A percentile compares a stretch with the other conserved stretches of the same genome.
Conservation (phyloP, 1,140 invertebrate species). For the Grapholita molesta region DNA sequence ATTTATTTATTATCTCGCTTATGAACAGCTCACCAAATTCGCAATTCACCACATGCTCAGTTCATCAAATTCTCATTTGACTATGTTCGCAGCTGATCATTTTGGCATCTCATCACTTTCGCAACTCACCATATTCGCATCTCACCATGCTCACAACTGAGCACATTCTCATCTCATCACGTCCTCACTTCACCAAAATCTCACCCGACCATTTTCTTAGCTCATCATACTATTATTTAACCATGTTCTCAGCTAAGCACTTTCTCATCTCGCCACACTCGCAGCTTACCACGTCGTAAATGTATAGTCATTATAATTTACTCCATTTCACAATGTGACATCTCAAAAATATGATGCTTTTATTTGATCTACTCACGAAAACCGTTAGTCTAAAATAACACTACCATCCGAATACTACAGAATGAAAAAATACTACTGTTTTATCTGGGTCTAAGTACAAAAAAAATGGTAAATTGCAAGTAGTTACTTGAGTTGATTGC, state of each 20-base stretch:
- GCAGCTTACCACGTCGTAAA: not conserved
- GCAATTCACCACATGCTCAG: not conserved
- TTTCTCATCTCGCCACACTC: too few species aligned
- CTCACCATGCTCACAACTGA: not conserved
- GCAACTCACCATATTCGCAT: not conserved
- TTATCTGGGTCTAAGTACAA: too few species aligned
- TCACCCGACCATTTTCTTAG: not conserved
- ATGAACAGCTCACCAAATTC: not conserved
- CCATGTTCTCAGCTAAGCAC: not conserved
- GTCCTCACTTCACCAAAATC: not conserved
- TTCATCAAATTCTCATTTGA: not conserved
- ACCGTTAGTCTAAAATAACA: too few species aligned
- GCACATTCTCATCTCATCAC: not conserved
- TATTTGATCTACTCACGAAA: too few species aligned
- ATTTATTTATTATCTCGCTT: not conserved
- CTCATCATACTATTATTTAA: not conserved
- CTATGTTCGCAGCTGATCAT: not conserved
- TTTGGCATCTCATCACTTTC: not conserved
- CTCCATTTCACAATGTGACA: too few species aligned
- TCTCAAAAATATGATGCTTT: too few species aligned
- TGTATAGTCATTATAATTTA: not conserved
- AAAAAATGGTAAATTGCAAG: too few species aligned
- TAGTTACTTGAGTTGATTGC: too few species aligned
- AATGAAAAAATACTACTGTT: too few species aligned
- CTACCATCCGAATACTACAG: too few species aligned